These are phyloP conservation scores for Drosophila bocqueti DNA, from an alignment of 1,140 invertebrate genomes.

Conservation along the genomic window DNA sequence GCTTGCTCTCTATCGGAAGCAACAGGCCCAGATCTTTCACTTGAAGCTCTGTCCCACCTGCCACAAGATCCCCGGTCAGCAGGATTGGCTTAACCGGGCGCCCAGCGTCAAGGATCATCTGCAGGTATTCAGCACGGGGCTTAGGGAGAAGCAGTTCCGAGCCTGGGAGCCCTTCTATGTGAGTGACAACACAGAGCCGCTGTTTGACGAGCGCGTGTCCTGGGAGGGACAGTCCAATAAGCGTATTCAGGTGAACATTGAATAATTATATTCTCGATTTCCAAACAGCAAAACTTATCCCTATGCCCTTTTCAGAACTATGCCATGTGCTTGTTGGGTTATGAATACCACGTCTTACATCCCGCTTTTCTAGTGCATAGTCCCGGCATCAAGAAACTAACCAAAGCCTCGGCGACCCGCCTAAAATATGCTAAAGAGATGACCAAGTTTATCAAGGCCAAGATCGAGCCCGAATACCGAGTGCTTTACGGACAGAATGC, in stretches of 20 bases:
- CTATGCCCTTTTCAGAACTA: constrained; percentile 59
- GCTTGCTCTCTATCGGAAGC: constrained; percentile 89
- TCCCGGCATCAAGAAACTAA: constrained; percentile 77
- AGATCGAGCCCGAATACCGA: constrained; percentile 76
- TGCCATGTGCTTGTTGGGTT: constrained; percentile 84
- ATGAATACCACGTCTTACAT: constrained; percentile 82
- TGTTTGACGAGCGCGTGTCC: constrained; percentile 94
- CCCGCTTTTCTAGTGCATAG: constrained; percentile 83
- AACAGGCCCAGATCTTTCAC: constrained; percentile 94
- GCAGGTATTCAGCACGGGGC: constrained; percentile 91
- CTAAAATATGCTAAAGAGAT: constrained; percentile 57
- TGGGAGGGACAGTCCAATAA: constrained; percentile 96
- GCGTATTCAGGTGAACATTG: constrained; percentile 92
- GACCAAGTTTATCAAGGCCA: constrained; percentile 64
- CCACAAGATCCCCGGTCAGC: constrained; percentile 92
- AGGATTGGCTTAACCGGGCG: constrained; percentile 90
- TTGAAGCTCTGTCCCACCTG: constrained; percentile 94
- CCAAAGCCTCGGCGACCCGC: constrained; percentile 11
- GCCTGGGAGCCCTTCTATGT: constrained; percentile 96
- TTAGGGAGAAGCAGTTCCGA: constrained; percentile 89
- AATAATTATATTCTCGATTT: not conserved
- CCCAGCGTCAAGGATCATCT: constrained; percentile 87
- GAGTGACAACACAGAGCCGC: constrained; percentile 93
- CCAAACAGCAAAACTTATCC: not conserved
- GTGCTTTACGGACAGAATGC: constrained; percentile 67